phyloP scores from a whole-genome alignment of 2,888 invertebrate species.

The Hedychridium roseum region DNA sequence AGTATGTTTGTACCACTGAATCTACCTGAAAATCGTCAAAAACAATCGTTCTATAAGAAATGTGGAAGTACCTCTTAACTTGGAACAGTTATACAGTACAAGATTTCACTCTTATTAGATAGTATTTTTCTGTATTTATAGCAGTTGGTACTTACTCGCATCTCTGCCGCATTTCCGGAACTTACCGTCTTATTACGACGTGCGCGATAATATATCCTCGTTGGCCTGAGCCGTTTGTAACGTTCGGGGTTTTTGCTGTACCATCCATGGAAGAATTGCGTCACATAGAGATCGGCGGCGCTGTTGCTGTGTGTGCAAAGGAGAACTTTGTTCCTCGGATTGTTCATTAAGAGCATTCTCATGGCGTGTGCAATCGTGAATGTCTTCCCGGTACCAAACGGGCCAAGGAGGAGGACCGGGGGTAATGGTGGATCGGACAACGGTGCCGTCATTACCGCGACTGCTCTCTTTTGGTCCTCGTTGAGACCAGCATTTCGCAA shows the following conservation, averaged over 20 bases:
- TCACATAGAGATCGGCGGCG: constrained; percentile 85
- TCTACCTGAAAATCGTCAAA: constrained; percentile 44
- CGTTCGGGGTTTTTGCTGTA: constrained; percentile 74
- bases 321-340: constrained; percentile 74
- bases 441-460: constrained; percentile 78
- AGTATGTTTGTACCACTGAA: constrained; percentile 69
- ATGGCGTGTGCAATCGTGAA: constrained; percentile 76
- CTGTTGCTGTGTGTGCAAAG: constrained; percentile 90
- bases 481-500: constrained; percentile 72
- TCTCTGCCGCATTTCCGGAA: no score
- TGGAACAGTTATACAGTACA: no score
- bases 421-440: constrained; percentile 70
- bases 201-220: constrained; percentile 82
- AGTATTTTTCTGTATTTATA: no score
- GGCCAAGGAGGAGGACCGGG: constrained; percentile 78
- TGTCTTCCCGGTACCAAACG: constrained; percentile 89
- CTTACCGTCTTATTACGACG: constrained; percentile 83
- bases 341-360: constrained; percentile 65
- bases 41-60: not conserved
- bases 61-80: no score
- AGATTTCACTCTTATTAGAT: no score
- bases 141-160: no score
- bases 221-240: constrained; percentile 70
- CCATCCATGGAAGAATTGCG: constrained; percentile 83
- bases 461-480: constrained; percentile 80